phyloP scores from a whole-genome alignment of 2,797 vertebrate species.

The Calcarius lapponicus region DNA sequence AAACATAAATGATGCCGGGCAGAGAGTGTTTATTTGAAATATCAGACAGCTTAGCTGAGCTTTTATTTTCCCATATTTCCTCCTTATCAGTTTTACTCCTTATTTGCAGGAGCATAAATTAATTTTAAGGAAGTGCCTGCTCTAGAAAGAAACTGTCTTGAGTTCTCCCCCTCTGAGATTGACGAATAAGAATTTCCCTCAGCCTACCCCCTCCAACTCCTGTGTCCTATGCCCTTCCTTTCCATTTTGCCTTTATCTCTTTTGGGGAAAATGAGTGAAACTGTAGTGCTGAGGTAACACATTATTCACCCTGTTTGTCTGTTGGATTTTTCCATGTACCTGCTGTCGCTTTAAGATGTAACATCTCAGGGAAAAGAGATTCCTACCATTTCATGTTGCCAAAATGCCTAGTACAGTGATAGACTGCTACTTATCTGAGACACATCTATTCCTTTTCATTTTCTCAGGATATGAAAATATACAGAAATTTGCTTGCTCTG shows the following conservation, averaged over 20 bases:
- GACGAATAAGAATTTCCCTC: not conserved
- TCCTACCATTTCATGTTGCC: not conserved
- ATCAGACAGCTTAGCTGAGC: not conserved
- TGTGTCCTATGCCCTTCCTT: not conserved
- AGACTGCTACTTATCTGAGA: not conserved
- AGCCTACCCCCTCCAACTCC: not conserved
- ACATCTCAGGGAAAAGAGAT: not conserved
- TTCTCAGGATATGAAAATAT: not conserved
- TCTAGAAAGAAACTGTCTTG: not conserved
- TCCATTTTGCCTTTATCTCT: not conserved
- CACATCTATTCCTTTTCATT: not conserved
- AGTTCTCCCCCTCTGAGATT: not conserved
- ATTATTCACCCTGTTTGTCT: not conserved
- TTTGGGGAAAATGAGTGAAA: not conserved
- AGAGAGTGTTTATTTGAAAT: not conserved
- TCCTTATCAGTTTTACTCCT: not conserved
- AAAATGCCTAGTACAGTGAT: not conserved
- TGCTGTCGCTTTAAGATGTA: not conserved
- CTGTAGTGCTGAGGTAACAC: not conserved
- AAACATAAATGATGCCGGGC: not conserved
- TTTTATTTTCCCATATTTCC: not conserved
- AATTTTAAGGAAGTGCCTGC: not conserved
- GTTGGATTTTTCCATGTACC: not conserved
- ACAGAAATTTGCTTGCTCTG: not conserved
- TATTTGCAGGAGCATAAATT: not conserved